These are phyloP conservation scores for Pogonocherus hispidulus DNA, from an alignment of 2,888 invertebrate genomes.

Conservation along the genomic window DNA sequence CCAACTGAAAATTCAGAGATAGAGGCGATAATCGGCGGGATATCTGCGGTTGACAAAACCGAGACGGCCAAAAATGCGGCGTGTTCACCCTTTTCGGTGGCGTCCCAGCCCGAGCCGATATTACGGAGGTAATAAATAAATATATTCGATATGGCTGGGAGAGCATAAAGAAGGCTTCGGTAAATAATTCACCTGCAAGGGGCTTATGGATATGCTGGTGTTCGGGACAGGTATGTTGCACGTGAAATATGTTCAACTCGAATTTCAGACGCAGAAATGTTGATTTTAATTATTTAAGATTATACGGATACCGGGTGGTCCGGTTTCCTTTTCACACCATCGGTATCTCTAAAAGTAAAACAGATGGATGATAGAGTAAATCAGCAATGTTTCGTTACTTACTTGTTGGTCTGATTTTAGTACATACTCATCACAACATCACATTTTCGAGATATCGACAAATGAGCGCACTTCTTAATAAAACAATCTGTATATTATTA, in stretches of 20 bases:
- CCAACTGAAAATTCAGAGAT: background rate
- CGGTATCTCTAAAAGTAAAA: too few species aligned
- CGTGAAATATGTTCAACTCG: slow-evolving; percentile 6
- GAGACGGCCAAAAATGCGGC: slow-evolving; percentile 26
- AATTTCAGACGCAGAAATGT: background rate
- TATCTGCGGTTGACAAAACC: slow-evolving; percentile 29
- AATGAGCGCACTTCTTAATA: too few species aligned
- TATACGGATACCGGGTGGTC: too few species aligned
- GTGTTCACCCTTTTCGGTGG: slow-evolving; percentile 19
- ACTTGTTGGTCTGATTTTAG: too few species aligned
- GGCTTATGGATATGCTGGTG: slow-evolving; percentile 20
- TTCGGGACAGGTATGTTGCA: slow-evolving; percentile 13
- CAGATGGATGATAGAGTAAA: too few species aligned
- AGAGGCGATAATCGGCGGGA: slow-evolving; percentile 22
- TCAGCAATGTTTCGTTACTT: too few species aligned
- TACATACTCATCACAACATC: too few species aligned
- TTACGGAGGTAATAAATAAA: slow-evolving; percentile 57
- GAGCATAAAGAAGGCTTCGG: slow-evolving; percentile 62
- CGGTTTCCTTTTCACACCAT: too few species aligned
- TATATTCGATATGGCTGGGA: slow-evolving; percentile 57
- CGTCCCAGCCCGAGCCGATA: slow-evolving; percentile 21
- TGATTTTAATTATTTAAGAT: too few species aligned
- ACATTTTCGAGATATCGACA: too few species aligned
- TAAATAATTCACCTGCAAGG: slow-evolving; percentile 56
- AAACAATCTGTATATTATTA: too few species aligned